These are phyloP conservation scores for Scrobipalpa costella DNA, from an alignment of 2,888 invertebrate genomes.

Conservation along the genomic window DNA sequence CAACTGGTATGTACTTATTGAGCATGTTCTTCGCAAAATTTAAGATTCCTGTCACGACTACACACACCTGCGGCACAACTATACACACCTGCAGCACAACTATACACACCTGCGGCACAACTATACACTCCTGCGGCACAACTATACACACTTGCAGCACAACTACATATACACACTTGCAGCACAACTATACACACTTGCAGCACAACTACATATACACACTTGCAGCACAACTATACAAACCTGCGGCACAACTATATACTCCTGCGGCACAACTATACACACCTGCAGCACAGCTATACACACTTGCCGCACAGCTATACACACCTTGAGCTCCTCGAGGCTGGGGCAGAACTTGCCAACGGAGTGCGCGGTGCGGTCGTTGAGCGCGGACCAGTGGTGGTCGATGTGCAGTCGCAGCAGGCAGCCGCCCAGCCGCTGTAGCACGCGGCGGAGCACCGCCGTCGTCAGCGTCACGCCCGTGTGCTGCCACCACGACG, in stretches of 20 bases:
- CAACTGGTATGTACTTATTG: too few relatives aligned
- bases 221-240: too few relatives aligned
- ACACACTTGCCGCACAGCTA: background rate
- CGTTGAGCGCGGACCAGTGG: constrained; percentile 70
- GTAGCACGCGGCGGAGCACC: constrained; percentile 74
- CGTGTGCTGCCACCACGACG: constrained; percentile 67
- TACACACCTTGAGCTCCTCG: constrained; percentile 68
- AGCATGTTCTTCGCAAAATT: too few relatives aligned
- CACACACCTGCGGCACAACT: too few relatives aligned
- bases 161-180: background rate
- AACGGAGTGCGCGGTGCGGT: constrained; percentile 77
- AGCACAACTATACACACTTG: background rate
- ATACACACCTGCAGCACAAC: too few relatives aligned
- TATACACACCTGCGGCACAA: too few relatives aligned
- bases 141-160: constrained; percentile 2
- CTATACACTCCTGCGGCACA: background rate
- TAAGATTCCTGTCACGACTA: too few relatives aligned
- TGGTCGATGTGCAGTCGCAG: constrained; percentile 75
- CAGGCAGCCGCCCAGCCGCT: constrained; percentile 72
- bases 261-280: background rate
- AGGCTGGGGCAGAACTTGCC: constrained; percentile 81
- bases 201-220: too few relatives aligned
- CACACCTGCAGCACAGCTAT: background rate
- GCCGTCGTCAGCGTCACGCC: constrained; percentile 66
- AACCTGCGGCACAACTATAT: background rate